Evolutionary conservation across 2,113 vertebrate genomes (phyloP).

Genomic region (Saccopteryx bilineata): DNA sequence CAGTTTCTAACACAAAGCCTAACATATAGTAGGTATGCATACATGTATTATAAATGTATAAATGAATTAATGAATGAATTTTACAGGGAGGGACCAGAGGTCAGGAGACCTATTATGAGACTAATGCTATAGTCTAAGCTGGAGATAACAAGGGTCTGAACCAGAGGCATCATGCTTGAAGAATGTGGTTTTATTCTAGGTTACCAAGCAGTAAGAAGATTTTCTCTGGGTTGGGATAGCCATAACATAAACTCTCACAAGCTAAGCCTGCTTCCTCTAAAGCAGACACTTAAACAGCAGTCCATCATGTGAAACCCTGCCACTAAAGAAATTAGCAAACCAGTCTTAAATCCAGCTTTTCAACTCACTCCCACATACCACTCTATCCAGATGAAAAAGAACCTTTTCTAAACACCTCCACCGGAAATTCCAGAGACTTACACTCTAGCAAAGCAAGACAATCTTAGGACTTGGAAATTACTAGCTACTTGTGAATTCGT

Average conservation of each 20-base stretch:
- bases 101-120: neutral
- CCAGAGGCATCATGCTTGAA: constrained; percentile 34
- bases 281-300: constrained; percentile 14
- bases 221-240: constrained; percentile 50
- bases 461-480: constrained; percentile 62
- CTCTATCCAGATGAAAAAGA: constrained; percentile 72
- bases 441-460: constrained; percentile 62
- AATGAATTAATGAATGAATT: neutral
- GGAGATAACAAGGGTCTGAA: constrained; percentile 22
- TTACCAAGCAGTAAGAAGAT: constrained; percentile 12
- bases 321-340: constrained; percentile 76
- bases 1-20: constrained; percentile 38
- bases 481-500: constrained; percentile 63
- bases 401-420: constrained; percentile 79
- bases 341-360: constrained; percentile 79
- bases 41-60: constrained; percentile 49
- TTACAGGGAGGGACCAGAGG: neutral
- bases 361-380: constrained; percentile 72
- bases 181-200: neutral
- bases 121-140: neutral
- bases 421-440: constrained; percentile 76
- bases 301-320: constrained; percentile 62
- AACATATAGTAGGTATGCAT: neutral
- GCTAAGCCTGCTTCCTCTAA: constrained; percentile 54
- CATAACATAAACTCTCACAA: constrained; percentile 57